Percentiles rank a stretch among this genome's conserved stretches.
These are phyloP conservation scores for Tilapia sparmanii DNA, from an alignment of 2,113 vertebrate species.

Conservation along the genomic window DNA sequence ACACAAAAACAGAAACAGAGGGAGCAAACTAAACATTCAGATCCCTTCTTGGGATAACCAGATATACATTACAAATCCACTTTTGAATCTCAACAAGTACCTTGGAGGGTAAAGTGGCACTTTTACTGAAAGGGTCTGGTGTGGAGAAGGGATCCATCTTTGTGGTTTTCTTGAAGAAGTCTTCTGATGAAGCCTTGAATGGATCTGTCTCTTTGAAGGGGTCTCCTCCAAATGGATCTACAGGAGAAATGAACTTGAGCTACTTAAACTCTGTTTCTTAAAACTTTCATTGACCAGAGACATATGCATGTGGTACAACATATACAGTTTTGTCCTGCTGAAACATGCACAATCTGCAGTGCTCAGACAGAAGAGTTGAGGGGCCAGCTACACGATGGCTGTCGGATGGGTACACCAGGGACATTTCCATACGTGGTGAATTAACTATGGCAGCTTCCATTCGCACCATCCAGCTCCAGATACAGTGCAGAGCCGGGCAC, in stretches of 20 bases:
- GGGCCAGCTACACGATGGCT: background rate
- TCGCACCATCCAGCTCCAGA: background rate
- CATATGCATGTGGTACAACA: background rate
- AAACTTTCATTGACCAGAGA: background rate
- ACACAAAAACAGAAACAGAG: background rate
- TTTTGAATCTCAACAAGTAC: constrained; percentile 49
- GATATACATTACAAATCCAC: background rate
- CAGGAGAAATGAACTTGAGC: background rate
- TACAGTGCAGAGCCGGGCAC: accelerated
- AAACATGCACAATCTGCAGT: background rate
- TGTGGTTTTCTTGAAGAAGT: constrained; percentile 89
- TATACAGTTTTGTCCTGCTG: background rate
- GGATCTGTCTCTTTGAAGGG: constrained; percentile 94
- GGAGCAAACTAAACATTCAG: background rate
- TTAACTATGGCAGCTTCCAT: background rate
- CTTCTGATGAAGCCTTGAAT: constrained; percentile 81
- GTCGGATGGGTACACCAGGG: background rate
- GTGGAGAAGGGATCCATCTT: constrained; percentile 87
- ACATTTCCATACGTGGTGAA: background rate
- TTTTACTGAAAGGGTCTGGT: constrained; percentile 88
- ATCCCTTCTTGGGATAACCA: background rate
- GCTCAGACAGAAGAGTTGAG: background rate
- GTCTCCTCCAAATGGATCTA: constrained; percentile 95
- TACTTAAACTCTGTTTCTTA: background rate
- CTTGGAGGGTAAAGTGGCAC: constrained; percentile 81